Evolutionary conservation across 1,140 invertebrate genomes (phyloP).

Genomic region (Vanessa atalanta): DNA sequence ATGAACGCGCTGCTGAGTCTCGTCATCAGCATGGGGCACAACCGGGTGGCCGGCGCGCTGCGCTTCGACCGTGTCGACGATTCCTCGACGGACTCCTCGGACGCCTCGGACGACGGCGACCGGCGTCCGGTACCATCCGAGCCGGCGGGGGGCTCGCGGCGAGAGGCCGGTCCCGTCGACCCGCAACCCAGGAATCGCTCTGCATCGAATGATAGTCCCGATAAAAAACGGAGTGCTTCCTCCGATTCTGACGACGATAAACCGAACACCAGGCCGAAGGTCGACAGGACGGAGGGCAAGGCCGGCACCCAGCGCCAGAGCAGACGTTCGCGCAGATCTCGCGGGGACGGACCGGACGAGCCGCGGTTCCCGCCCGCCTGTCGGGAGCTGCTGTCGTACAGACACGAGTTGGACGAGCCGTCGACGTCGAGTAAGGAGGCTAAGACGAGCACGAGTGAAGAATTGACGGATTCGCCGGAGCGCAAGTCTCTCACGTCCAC

Average conservation of each 20-base stretch:
- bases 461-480: conserved; percentile 2
- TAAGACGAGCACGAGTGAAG: conserved; percentile 8
- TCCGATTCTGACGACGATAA: conserved; percentile 46
- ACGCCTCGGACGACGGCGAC: conserved; percentile 28
- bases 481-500: conserved; percentile 8
- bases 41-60: conserved; percentile 65
- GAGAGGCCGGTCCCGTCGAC: background rate
- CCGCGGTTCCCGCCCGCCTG: background rate
- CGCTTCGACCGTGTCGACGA: conserved; percentile 56
- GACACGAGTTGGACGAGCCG: background rate
- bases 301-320: background rate
- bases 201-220: background rate
- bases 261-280: conserved; percentile 3
- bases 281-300: conserved; percentile 2
- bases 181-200: background rate
- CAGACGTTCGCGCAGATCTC: background rate
- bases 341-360: conserved; percentile 5
- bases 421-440: conserved; percentile 8
- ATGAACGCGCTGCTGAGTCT: conserved; percentile 78
- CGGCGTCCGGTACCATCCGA: background rate
- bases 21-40: conserved; percentile 74
- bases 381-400: conserved; percentile 8
- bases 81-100: conserved; percentile 37
- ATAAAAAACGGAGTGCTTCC: background rate
- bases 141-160: background rate